phyloP scores from a whole-genome alignment of 2,888 invertebrate species.

The Drosophila eohydei region DNA sequence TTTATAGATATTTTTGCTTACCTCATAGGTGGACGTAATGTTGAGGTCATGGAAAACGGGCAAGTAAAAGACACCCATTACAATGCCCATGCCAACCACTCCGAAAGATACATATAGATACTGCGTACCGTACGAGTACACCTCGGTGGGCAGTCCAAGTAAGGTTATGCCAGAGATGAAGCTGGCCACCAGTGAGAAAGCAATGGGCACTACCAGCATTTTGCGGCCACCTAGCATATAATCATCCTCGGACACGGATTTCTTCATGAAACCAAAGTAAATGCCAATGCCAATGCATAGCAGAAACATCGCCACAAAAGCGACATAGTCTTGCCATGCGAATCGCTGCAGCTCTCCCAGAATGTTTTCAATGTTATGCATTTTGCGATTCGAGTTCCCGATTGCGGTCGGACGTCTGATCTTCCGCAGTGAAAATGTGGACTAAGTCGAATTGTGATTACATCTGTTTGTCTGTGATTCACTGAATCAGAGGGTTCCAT shows the following conservation, averaged over 20 bases:
- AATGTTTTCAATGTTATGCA: slow-evolving; percentile 83
- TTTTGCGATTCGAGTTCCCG: slow-evolving; percentile 35
- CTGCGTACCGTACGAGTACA: slow-evolving; percentile 92
- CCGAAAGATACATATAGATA: slow-evolving; percentile 89
- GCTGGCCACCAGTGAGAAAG: slow-evolving; percentile 93
- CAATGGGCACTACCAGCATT: slow-evolving; percentile 92
- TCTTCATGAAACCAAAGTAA: slow-evolving; percentile 91
- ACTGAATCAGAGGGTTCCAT: slow-evolving; percentile 56
- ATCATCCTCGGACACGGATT: slow-evolving; percentile 87
- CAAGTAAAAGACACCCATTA: slow-evolving; percentile 89
- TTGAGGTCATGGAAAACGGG: slow-evolving; percentile 91
- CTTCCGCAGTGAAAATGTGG: slow-evolving; percentile 13
- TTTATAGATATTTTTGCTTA: slow-evolving; percentile 77
- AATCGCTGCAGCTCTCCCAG: slow-evolving; percentile 83
- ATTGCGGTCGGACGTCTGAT: neutral
- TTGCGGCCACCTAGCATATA: slow-evolving; percentile 93
- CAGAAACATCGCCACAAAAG: slow-evolving; percentile 88
- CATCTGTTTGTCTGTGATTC: slow-evolving; percentile 42
- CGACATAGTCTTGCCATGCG: slow-evolving; percentile 83
- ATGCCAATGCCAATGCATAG: slow-evolving; percentile 91
- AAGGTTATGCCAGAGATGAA: slow-evolving; percentile 92
- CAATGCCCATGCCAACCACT: slow-evolving; percentile 88
- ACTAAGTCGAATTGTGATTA: slow-evolving; percentile 30
- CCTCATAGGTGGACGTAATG: slow-evolving; percentile 93
- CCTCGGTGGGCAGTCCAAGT: slow-evolving; percentile 91